Percentiles rank a stretch among this genome's conserved stretches.
Conservation (phyloP, 2,888 invertebrate species). For the Acanthoscelides obtectus region DNA sequence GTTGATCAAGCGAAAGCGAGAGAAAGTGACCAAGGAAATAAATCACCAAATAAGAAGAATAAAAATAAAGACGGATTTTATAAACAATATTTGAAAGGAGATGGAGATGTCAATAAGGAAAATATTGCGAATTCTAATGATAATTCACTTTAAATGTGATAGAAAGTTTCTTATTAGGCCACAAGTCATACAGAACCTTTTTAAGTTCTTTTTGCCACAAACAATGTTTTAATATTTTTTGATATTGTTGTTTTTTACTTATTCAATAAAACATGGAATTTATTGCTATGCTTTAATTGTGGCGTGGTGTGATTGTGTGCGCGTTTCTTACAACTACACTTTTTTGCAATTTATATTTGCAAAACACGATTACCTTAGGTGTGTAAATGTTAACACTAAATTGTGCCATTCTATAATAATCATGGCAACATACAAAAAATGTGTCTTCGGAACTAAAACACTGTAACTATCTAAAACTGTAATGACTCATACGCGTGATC, state of each 20-base stretch:
- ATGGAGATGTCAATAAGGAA: neutral
- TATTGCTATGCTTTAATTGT: neutral
- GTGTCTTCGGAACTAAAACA: too few species aligned
- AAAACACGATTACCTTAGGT: too few species aligned
- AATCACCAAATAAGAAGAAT: neutral
- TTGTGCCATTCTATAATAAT: too few species aligned
- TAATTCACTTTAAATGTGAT: neutral
- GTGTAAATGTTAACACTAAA: too few species aligned
- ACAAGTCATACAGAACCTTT: neutral
- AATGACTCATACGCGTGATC: too few species aligned
- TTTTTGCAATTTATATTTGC: too few species aligned
- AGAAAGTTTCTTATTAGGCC: neutral
- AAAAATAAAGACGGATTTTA: neutral
- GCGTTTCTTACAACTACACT: too few species aligned
- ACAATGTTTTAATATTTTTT: neutral
- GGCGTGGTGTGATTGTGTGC: neutral
- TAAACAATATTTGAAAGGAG: neutral
- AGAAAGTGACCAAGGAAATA: neutral
- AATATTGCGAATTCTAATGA: neutral
- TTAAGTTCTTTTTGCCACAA: neutral
- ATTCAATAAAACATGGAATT: neutral
- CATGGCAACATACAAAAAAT: too few species aligned
- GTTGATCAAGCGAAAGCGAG: neutral
- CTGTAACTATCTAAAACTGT: too few species aligned
- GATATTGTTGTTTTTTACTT: neutral